Conservation (phyloP, 1,140 invertebrate species). For the Diorhabda elongata region DNA sequence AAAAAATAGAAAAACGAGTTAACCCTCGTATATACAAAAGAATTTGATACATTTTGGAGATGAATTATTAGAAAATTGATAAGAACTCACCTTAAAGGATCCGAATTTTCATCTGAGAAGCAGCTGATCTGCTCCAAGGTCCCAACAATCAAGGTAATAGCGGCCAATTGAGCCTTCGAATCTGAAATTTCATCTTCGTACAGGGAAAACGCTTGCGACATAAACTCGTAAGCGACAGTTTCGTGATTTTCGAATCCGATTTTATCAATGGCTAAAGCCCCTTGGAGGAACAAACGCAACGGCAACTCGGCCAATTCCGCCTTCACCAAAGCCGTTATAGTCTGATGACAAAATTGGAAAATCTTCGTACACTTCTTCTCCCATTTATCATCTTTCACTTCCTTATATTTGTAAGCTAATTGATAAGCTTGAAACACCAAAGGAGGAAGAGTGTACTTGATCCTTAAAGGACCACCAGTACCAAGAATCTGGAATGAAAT, state of each 20-base stretch:
- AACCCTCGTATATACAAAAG: no score
- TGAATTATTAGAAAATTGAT: background rate
- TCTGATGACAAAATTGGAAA: constrained; percentile 95
- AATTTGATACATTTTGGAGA: no score
- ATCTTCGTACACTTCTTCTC: constrained; percentile 98
- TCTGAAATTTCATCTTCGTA: constrained; percentile 99
- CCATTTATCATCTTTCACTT: constrained; percentile 85
- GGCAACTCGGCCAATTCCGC: constrained; percentile 91
- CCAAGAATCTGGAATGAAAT: constrained; percentile 60
- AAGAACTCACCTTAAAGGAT: constrained; percentile 65
- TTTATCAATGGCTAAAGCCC: constrained; percentile 86
- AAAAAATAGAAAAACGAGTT: no score
- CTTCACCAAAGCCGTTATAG: constrained; percentile 89
- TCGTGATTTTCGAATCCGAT: constrained; percentile 92
- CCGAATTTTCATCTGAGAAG: constrained; percentile 95
- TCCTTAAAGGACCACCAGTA: constrained; percentile 78
- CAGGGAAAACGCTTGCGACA: constrained; percentile 93
- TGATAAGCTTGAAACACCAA: constrained; percentile 94
- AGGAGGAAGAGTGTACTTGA: constrained; percentile 91
- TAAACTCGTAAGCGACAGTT: constrained; percentile 96
- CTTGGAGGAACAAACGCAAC: constrained; percentile 89
- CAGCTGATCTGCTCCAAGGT: constrained; percentile 93
- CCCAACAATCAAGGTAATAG: constrained; percentile 92
- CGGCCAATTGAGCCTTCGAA: constrained; percentile 92
- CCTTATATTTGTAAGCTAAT: constrained; percentile 80